phyloP scores from a whole-genome alignment of 1,140 invertebrate species.

The Pseudomyrmex sp. region DNA sequence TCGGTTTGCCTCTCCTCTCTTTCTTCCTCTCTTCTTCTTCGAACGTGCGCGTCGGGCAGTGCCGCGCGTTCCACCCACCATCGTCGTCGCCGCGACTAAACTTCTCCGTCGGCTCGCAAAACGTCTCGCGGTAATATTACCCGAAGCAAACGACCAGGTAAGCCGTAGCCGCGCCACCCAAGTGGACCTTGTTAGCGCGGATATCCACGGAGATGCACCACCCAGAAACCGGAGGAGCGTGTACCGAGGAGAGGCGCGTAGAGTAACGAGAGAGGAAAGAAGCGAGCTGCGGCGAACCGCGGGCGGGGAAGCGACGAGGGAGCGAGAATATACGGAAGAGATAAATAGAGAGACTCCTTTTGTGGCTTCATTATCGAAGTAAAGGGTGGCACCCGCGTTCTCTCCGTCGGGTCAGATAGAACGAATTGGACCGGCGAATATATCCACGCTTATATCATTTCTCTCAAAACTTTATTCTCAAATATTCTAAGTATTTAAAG shows the following conservation, averaged over 20 bases:
- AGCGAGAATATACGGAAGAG: conserved; percentile 19
- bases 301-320: neutral
- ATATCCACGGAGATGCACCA: conserved; percentile 73
- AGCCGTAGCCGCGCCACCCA: conserved; percentile 77
- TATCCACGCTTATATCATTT: neutral
- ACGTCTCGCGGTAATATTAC: conserved; percentile 77
- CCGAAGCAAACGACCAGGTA: conserved; percentile 73
- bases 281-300: conserved; percentile 16
- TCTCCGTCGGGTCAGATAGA: neutral
- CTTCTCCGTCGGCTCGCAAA: conserved; percentile 66
- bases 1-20: conserved; percentile 1
- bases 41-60: conserved; percentile 25
- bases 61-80: conserved; percentile 65
- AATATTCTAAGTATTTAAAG: neutral
- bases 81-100: conserved; percentile 64
- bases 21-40: conserved; percentile 1
- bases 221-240: conserved; percentile 77
- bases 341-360: conserved; percentile 69
- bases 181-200: conserved; percentile 82
- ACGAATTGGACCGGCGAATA: neutral
- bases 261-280: conserved; percentile 57
- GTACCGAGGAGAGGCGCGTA: conserved; percentile 58
- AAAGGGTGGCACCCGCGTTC: conserved; percentile 25
- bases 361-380: conserved; percentile 75
- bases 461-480: neutral